Evolutionary conservation across 2,888 invertebrate species (phyloP), one percentile per base, ranked within the genome.

Genomic region (Dichetophora obliterata): DNA sequence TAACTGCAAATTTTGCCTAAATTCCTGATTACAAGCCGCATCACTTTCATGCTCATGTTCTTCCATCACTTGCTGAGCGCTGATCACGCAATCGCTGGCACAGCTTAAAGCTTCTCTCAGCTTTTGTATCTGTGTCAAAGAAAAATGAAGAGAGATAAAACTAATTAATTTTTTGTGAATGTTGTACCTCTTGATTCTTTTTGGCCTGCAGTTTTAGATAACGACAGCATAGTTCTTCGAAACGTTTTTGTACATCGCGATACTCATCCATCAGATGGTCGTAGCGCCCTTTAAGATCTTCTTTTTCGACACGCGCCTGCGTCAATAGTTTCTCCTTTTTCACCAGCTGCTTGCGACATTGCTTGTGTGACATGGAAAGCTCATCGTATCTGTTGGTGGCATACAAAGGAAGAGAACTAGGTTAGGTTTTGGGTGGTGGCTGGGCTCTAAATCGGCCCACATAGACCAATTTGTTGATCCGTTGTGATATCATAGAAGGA

Each of bases 171-270:
- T 27, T 27, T 19, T n/a, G n/a, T n/a, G n/a, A n/a, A n/a, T n/a
- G n/a, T n/a, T n/a, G n/a, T n/a, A 83, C 84, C 82, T 88, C 84
- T 71, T 85, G 83, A 63, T 85, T 84, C 78, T 86, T 87, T 57
- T 83, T 86, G 27, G 85, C 79, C 68, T 85, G 85, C 76, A 85
- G 79, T 34, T 83, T 82, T 48, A 86, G 69, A 81, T 84, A 88
- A 37, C 84, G 85, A 16, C 81, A 80, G 57, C 86, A 86, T 3
- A 88, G 75, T 16, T 81, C 75, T 63, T 87, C 85, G 27, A 85
- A 80, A 8, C 84, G 84, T 24, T 81, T 81, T 63, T 86, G 86
- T 37, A 82, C 82, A n/a, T 70, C 79, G 24, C 83, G 84, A 77
- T 84, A 85, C 54, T 86, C 84, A 75, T 82, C 82, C 34, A 84